Base-by-base conservation (phyloP, 1,140 invertebrate species). In the Arctopsyche grandis region DNA sequence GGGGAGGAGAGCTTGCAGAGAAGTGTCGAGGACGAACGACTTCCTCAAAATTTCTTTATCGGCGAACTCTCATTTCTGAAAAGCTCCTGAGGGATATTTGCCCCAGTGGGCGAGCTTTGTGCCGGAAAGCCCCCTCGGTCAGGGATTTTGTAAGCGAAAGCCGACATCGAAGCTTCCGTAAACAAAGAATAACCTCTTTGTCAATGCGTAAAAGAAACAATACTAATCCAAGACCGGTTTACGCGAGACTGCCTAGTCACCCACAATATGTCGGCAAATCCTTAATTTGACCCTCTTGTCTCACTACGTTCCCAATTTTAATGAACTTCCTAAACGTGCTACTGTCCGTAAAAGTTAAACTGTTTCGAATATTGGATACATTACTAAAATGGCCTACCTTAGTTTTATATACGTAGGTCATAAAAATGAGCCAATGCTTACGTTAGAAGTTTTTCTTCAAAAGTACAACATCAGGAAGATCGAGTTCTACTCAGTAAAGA, bases 21-120 rank as follows among this genome's bases (percentile, higher is more conserved):
- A 60, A 16, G 7, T 24, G 74, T 24, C 22, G 22, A 19, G 52
- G 58, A 75, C 22, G 14, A 26, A 75, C 52, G 74, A 75, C 74
- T 75, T 75, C 74, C 74, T 75, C 58, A 58, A 38, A 75, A 75
- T 75, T 75, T 75, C 74, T 75, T 60, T 22, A 75, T 60, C 48
- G 48, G 9, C 52, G 19, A 58, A 60, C 48, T 5, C 48, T 3
- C 48, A 12, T 52, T 52, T 10, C 3, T 52, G 48, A 14, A 74
- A 74, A 26, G n/a, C 43, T 43, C 16, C 26, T 38, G 69, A 12
- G n/a, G 69, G 9, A 44, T 70, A 29, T 70, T 16, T 26, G 19
- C 16, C 16, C 4, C 16, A 16, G 12, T 52, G 48, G 3, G 3
- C 48, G 48, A 16, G 12, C 16, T 52, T 52, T 52, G 16, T 52